Base-by-base conservation (phyloP, 1,140 invertebrate genomes). In the Caenorhabditis briggsae region DNA sequence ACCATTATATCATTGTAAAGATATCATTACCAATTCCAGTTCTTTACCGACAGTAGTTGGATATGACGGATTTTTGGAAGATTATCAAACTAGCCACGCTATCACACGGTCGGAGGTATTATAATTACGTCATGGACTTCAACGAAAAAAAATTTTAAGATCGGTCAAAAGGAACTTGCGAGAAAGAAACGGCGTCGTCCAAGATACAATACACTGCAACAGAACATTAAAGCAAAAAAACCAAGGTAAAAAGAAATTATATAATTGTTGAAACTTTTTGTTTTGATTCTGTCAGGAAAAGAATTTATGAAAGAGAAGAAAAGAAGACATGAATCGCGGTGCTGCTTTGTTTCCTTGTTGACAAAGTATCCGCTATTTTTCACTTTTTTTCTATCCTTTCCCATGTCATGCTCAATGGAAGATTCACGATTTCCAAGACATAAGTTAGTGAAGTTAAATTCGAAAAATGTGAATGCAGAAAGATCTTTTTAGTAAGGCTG, bases 51-150 rank as follows among this genome's bases (percentile, higher is more conserved):
- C 70, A 23, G 70, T 78, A 5, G 70, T 78, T 8, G 70, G 70
- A 1, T 78, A 78, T 50, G 70, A 78, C 70, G 70, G 70, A 50
- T 78, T 78, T n/a, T 53, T 23, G 11, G 70, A 78, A 46, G 70
- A 78, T 50, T 78, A 50, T 33, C 46, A 48, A 50, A 8, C 46
- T 78, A 46, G 70, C 23, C 70, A 78, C 8, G 53, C 43, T 46
- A 78, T 46, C n/a, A 78, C 70, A 12, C 43, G 70, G 53, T 78
- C 70, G 11, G 70, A 78, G 70, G 70, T 78, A 33, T 5, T 53
- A 9, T 14, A 53, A 53, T 16, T 14, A 53, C 11, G 33, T 53
- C 0, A 16, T 11, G 50, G 56, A 58, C 56, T 1, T 53, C 16
- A 1, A 12, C 50, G 50, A 11, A 12, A 53, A 16, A 53, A 53